phyloP scores from a whole-genome alignment of 2,113 vertebrate genomes.

The Rhombomys opimus region DNA sequence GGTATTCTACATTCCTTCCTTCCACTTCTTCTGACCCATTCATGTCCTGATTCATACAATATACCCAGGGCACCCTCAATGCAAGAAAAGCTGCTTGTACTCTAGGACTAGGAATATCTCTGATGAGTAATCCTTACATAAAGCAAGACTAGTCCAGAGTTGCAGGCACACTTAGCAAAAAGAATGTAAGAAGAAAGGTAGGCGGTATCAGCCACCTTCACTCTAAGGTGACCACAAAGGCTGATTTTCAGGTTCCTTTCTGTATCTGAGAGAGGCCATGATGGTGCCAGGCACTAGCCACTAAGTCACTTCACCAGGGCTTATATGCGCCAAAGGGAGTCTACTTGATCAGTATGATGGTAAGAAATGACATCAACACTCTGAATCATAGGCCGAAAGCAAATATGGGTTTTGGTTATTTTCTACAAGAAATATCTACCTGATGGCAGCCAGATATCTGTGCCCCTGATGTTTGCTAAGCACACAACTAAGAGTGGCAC shows the following conservation, averaged over 20 bases:
- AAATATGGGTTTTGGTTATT: conserved; percentile 67
- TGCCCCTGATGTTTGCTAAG: conserved; percentile 20
- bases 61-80: not conserved
- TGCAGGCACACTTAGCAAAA: conserved; percentile 25
- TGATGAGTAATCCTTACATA: conserved; percentile 42
- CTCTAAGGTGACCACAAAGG: not conserved
- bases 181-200: conserved; percentile 51
- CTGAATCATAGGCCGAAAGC: conserved; percentile 73
- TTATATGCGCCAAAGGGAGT: conserved; percentile 66
- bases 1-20: conserved; percentile 30
- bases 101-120: conserved; percentile 32
- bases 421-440: conserved; percentile 61
- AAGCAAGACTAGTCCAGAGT: conserved; percentile 18
- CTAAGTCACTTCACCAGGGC: conserved; percentile 54
- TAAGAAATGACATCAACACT: conserved; percentile 74
- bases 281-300: conserved; percentile 38
- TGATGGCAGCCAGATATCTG: not conserved
- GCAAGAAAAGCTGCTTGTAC: conserved; percentile 14
- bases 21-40: conserved; percentile 17
- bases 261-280: conserved; percentile 45
- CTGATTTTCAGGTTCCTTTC: conserved; percentile 45
- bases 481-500: not conserved
- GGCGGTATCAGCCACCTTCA: conserved; percentile 54
- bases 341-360: conserved; percentile 56
- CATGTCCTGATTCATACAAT: not conserved